phyloP scores from a whole-genome alignment of 2,888 invertebrate genomes.

The Pimpla rufipes region DNA sequence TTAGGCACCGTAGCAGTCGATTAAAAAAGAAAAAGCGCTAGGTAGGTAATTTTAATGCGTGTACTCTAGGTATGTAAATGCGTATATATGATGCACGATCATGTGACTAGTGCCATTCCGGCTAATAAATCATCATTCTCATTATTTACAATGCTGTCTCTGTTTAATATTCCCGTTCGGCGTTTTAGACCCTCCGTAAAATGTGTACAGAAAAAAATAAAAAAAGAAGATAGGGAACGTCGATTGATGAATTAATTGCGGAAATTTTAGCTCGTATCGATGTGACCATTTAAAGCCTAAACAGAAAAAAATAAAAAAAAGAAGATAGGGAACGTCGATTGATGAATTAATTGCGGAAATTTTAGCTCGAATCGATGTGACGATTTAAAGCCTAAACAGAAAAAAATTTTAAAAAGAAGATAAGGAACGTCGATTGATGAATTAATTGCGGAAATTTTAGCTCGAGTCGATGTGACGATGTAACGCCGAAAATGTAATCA shows the following conservation, averaged over 20 bases:
- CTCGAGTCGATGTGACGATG: too few species aligned
- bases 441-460: too few species aligned
- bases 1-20: slow-evolving; percentile 61
- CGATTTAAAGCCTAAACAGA: background rate
- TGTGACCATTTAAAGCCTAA: background rate
- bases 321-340: too few species aligned
- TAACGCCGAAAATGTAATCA: too few species aligned
- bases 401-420: too few species aligned
- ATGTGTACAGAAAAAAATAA: background rate
- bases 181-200: background rate
- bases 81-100: slow-evolving; percentile 65
- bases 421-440: too few species aligned
- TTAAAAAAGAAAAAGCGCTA: slow-evolving; percentile 35
- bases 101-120: slow-evolving; percentile 70
- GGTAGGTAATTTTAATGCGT: slow-evolving; percentile 72
- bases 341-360: too few species aligned
- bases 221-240: too few species aligned
- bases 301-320: too few species aligned
- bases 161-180: background rate
- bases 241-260: too few species aligned
- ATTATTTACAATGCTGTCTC: slow-evolving; percentile 55
- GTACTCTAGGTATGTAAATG: slow-evolving; percentile 71
- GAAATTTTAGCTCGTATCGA: too few species aligned
- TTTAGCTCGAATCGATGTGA: too few species aligned
- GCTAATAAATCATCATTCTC: slow-evolving; percentile 71